These are phyloP conservation scores for Stichodactyla mertensii DNA, from an alignment of 64 coral and sea anemone genomes.

Conservation along the genomic window DNA sequence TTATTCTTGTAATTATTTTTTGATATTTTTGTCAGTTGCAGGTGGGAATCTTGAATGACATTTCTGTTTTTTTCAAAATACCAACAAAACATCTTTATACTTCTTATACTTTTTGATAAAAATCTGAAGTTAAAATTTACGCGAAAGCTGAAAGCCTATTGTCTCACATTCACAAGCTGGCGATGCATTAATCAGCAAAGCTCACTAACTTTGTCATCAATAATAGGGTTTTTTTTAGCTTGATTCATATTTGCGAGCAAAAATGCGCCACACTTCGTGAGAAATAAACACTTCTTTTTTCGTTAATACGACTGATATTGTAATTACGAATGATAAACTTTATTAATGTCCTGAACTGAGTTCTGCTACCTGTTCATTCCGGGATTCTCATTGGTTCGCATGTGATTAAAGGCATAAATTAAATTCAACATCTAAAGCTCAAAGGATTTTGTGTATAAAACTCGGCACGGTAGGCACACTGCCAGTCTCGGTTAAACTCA, in stretches of 20 bases:
- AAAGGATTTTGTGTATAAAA: background rate
- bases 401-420: background rate
- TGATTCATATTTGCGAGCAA: too few species aligned
- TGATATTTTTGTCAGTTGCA: too few species aligned
- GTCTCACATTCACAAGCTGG: too few species aligned
- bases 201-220: too few species aligned
- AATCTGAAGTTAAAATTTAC: too few species aligned
- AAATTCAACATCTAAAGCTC: background rate
- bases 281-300: too few species aligned
- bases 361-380: background rate
- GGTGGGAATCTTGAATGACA: background rate
- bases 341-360: background rate
- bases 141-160: too few species aligned
- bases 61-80: background rate
- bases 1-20: background rate
- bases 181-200: too few species aligned
- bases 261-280: too few species aligned
- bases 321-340: background rate
- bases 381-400: background rate
- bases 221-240: too few species aligned
- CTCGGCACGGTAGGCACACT: background rate
- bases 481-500: constrained; percentile 21
- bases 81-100: background rate
- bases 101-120: background rate
- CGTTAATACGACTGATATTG: background rate